Conservation (phyloP, 2,888 invertebrate genomes). For the Minunthozetes semirufus region DNA sequence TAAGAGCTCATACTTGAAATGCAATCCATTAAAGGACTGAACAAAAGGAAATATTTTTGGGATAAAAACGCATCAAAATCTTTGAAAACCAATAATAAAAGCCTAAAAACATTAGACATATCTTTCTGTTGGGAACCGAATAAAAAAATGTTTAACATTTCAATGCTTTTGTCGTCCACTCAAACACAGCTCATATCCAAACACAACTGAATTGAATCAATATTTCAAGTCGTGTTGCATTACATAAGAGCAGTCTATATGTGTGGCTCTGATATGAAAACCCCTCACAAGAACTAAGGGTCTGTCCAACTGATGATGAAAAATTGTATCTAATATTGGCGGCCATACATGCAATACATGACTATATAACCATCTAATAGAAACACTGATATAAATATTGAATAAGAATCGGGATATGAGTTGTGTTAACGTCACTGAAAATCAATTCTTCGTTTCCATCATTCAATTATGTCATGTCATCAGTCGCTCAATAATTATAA, state of each 20-base stretch:
- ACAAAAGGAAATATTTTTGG: background rate
- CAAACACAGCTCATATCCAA: background rate
- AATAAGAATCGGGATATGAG: background rate
- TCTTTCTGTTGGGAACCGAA: too few species aligned
- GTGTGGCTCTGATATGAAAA: background rate
- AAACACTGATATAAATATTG: background rate
- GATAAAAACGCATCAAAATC: background rate
- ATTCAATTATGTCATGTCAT: too few species aligned
- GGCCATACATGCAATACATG: background rate
- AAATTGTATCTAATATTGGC: background rate
- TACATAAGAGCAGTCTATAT: background rate
- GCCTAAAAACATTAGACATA: too few species aligned
- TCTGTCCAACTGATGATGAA: background rate
- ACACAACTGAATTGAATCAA: constrained; percentile 1
- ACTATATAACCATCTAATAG: background rate
- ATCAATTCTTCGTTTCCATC: background rate
- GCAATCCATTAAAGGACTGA: too few species aligned
- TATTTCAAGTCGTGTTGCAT: background rate
- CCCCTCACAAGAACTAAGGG: background rate
- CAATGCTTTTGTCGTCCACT: background rate
- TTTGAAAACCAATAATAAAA: too few species aligned
- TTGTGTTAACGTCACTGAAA: background rate
- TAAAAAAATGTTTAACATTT: background rate
- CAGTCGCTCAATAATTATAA: too few species aligned
- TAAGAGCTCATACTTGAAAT: background rate